Evolutionary conservation across 2,113 vertebrate species (phyloP).

Genomic region (Panthera tigris): DNA sequence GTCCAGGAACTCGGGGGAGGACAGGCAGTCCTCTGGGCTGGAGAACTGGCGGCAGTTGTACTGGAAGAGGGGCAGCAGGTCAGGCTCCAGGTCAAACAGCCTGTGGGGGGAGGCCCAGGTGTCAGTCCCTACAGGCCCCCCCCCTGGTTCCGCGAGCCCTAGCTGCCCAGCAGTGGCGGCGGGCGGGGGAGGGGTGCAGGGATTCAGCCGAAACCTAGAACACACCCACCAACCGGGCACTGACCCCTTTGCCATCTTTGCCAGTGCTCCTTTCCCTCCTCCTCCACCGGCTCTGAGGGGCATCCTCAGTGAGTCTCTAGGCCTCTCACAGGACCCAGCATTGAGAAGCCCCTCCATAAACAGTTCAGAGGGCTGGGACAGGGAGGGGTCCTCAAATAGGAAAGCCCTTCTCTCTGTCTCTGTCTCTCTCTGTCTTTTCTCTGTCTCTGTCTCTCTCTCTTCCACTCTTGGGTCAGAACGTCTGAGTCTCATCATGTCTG

Average conservation of each 20-base stretch:
- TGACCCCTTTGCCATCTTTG: not conserved
- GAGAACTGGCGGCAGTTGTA: constrained; percentile 91
- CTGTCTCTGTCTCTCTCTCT: not conserved
- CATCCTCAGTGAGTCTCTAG: not conserved
- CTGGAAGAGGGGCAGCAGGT: constrained; percentile 92
- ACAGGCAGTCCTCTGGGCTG: constrained; percentile 92
- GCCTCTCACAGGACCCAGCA: not conserved
- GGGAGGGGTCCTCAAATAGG: not conserved
- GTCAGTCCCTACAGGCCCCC: not conserved
- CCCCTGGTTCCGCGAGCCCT: fast-evolving
- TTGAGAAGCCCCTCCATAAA: not conserved
- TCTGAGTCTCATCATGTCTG: not conserved
- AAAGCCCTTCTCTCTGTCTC: not conserved
- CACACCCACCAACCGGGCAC: not conserved
- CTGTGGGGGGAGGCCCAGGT: constrained; percentile 75
- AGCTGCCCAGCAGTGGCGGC: not conserved
- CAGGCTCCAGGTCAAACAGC: constrained; percentile 95
- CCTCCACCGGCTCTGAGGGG: not conserved
- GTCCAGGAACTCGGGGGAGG: constrained; percentile 93
- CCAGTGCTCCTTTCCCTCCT: not conserved
- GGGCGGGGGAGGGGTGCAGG: too few species aligned
- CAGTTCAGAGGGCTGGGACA: not conserved
- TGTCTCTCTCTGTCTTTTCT: not conserved
- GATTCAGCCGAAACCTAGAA: not conserved
- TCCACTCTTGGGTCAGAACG: not conserved